Evolutionary conservation across 2,888 invertebrate genomes (phyloP).

Genomic region (Neuroscelio doddi): DNA sequence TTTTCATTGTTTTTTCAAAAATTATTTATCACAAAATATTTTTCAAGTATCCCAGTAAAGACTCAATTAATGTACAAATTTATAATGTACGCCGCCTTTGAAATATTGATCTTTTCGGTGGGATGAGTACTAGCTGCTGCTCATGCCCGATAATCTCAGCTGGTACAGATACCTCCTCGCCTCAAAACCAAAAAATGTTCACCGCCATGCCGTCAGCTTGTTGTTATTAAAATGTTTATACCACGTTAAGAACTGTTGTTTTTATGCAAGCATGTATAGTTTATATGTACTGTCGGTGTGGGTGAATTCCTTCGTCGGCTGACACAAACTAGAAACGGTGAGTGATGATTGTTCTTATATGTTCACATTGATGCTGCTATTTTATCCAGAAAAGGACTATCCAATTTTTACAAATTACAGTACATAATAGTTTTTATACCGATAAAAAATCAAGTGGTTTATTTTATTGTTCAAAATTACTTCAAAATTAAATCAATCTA

Average conservation of each 20-base stretch:
- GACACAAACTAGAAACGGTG: constrained; percentile 60
- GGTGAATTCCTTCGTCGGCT: constrained; percentile 56
- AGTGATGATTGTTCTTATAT: constrained; percentile 28
- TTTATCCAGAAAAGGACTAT: too few species aligned
- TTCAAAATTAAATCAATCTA: constrained; percentile 4
- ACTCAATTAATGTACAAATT: too few species aligned
- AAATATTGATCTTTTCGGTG: constrained; percentile 29
- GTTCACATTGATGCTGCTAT: not conserved
- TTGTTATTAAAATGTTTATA: constrained; percentile 64
- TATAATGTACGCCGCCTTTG: constrained; percentile 10
- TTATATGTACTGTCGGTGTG: constrained; percentile 62
- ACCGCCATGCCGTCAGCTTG: constrained; percentile 60
- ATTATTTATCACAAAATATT: too few species aligned
- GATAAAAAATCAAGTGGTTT: too few species aligned
- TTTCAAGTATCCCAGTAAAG: too few species aligned
- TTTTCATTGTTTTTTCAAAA: too few species aligned
- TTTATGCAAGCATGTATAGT: constrained; percentile 64
- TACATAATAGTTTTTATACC: too few species aligned
- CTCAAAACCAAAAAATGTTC: constrained; percentile 52
- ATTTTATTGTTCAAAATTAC: too few species aligned
- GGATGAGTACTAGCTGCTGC: constrained; percentile 25
- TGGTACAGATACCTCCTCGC: constrained; percentile 15
- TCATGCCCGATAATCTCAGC: constrained; percentile 30
- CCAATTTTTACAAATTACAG: too few species aligned
- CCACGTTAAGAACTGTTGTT: constrained; percentile 58